Evolutionary conservation across 2,113 vertebrate species (phyloP).

Genomic region (Callithrix jacchus): DNA sequence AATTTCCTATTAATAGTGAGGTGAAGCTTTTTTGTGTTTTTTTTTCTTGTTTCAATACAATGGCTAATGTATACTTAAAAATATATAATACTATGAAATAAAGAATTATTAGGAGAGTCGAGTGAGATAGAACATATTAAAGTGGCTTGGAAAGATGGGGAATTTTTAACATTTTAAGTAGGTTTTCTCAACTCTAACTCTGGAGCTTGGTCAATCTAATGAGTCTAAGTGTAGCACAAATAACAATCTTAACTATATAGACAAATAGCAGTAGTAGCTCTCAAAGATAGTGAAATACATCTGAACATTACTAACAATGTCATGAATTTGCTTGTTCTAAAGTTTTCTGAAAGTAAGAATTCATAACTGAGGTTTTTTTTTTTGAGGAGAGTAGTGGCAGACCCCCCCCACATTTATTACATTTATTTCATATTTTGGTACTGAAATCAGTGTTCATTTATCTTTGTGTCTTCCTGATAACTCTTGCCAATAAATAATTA

Average conservation of each 20-base stretch:
- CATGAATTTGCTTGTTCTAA: neutral
- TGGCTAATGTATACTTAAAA: neutral
- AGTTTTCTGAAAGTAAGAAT: neutral
- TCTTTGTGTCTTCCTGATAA: neutral
- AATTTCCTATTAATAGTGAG: neutral
- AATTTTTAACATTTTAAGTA: neutral
- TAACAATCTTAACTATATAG: neutral
- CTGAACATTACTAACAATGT: neutral
- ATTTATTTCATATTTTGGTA: slow-evolving; percentile 36
- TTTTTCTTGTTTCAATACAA: neutral
- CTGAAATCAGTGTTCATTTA: neutral
- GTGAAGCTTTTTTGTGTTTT: neutral
- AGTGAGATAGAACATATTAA: neutral
- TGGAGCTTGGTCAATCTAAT: neutral
- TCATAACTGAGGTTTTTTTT: neutral
- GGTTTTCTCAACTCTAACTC: neutral
- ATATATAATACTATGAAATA: neutral
- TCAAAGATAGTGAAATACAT: neutral
- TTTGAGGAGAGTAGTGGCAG: neutral
- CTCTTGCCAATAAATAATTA: slow-evolving; percentile 10
- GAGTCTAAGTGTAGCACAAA: neutral
- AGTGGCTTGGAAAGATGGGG: neutral
- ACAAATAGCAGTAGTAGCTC: neutral
- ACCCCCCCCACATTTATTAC: neutral
- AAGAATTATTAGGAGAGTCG: neutral